A percentile compares a stretch with the other conserved stretches of the same genome.
These are phyloP conservation scores for Callipepla californica DNA, from an alignment of 2,113 vertebrate species.

Conservation along the genomic window DNA sequence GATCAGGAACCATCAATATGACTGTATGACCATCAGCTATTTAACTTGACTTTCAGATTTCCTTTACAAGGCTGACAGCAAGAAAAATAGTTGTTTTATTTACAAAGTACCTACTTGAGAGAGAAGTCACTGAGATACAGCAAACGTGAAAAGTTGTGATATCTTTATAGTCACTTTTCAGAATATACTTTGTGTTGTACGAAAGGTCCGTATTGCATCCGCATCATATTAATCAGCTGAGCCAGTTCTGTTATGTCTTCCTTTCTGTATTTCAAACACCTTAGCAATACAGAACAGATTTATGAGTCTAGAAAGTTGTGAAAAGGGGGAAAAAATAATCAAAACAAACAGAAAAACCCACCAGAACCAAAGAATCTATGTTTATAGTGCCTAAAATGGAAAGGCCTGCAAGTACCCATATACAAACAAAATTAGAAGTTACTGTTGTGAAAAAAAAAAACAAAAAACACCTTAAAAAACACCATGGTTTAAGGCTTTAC, in stretches of 20 bases:
- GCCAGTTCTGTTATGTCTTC: slow-evolving; percentile 25
- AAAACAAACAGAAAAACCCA: background rate
- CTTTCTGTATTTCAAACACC: slow-evolving; percentile 3
- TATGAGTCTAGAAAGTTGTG: background rate
- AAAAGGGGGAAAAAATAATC: rapidly evolving
- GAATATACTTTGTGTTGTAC: slow-evolving; percentile 15
- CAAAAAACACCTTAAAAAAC: slow-evolving; percentile 66
- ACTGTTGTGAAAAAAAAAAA: slow-evolving; percentile 69
- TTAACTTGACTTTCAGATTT: slow-evolving; percentile 11
- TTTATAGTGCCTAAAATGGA: slow-evolving; percentile 44
- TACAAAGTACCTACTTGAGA: slow-evolving; percentile 10
- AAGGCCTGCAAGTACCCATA: slow-evolving; percentile 57
- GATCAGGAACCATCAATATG: background rate
- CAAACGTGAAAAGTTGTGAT: slow-evolving; percentile 5
- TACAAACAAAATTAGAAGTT: slow-evolving; percentile 80
- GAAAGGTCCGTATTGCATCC: slow-evolving; percentile 21
- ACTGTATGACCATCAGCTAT: background rate
- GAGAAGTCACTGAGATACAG: slow-evolving; percentile 10
- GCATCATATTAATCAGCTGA: slow-evolving; percentile 30
- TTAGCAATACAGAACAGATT: background rate
- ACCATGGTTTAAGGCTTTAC: slow-evolving; percentile 75
- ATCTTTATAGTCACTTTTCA: slow-evolving; percentile 31
- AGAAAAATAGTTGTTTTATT: slow-evolving; percentile 25
- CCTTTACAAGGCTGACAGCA: background rate
- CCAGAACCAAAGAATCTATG: background rate